These are phyloP conservation scores for Herpailurus yagouaroundi DNA, from an alignment of 2,113 vertebrate genomes.

Conservation along the genomic window DNA sequence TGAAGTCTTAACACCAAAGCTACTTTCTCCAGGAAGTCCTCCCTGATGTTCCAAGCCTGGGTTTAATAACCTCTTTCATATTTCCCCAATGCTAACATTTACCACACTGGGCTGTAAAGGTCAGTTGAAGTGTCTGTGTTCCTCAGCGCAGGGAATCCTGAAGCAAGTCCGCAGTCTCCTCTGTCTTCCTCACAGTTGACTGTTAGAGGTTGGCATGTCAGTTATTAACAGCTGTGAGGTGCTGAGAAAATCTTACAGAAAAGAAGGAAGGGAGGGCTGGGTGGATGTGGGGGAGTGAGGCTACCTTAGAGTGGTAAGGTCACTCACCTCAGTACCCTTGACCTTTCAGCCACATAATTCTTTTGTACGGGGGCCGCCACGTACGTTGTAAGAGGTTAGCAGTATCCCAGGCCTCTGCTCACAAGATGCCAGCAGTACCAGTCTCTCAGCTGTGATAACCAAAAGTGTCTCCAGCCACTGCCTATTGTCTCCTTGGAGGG, in stretches of 20 bases:
- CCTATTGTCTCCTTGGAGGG: neutral
- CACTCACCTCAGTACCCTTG: accelerated
- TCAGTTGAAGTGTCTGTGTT: neutral
- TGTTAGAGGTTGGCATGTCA: neutral
- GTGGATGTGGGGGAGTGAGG: neutral
- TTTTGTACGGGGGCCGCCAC: neutral
- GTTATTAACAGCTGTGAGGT: neutral
- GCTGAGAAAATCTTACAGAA: neutral
- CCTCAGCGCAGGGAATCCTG: neutral
- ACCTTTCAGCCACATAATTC: neutral
- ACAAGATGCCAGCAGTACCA: neutral
- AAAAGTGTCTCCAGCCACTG: neutral
- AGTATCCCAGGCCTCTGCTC: neutral
- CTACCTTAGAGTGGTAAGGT: neutral
- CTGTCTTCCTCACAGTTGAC: neutral
- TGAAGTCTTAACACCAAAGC: neutral
- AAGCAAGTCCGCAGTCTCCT: neutral
- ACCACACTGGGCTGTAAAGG: neutral
- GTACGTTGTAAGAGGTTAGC: accelerated
- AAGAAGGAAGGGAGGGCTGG: neutral
- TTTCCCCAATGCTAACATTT: neutral
- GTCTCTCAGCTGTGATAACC: neutral
- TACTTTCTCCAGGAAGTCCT: neutral
- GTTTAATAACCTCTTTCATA: neutral
- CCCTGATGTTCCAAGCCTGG: neutral